Conservation (phyloP, 2,797 vertebrate genomes). For the Myripristis jacobus region DNA sequence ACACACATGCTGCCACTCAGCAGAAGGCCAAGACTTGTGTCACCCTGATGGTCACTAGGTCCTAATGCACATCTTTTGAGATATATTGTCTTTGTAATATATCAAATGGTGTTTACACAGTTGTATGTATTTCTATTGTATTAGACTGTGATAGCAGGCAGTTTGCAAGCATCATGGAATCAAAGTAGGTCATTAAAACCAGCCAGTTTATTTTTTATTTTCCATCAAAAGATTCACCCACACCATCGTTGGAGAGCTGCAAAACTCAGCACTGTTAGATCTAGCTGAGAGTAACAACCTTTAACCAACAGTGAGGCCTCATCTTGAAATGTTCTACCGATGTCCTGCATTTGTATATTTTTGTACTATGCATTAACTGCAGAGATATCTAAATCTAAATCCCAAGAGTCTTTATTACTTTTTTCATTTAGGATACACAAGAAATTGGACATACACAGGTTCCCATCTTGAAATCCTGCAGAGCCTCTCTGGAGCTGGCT, state of each 20-base stretch:
- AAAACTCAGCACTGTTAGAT: neutral
- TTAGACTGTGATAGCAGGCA: too few species aligned
- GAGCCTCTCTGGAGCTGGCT: conserved; percentile 35
- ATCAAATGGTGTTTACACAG: too few species aligned
- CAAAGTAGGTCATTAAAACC: too few species aligned
- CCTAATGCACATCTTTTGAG: too few species aligned
- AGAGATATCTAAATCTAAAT: neutral
- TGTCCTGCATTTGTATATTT: neutral
- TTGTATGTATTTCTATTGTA: too few species aligned
- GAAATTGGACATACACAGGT: conserved; percentile 18
- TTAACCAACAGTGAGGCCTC: conserved; percentile 10
- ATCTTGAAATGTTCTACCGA: neutral
- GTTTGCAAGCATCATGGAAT: too few species aligned
- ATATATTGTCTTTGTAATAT: too few species aligned
- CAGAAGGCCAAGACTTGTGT: too few species aligned
- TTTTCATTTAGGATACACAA: conserved; percentile 5
- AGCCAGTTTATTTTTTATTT: too few species aligned
- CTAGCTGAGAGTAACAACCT: neutral
- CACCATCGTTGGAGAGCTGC: neutral
- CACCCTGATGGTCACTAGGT: too few species aligned
- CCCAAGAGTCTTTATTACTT: neutral
- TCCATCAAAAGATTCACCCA: too few species aligned
- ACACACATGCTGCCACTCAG: too few species aligned
- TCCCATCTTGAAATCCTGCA: conserved; percentile 37
- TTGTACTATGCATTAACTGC: conserved; percentile 1